These are phyloP conservation scores for Plotosus lineatus DNA, from an alignment of 2,113 vertebrate genomes.

Conservation along the genomic window DNA sequence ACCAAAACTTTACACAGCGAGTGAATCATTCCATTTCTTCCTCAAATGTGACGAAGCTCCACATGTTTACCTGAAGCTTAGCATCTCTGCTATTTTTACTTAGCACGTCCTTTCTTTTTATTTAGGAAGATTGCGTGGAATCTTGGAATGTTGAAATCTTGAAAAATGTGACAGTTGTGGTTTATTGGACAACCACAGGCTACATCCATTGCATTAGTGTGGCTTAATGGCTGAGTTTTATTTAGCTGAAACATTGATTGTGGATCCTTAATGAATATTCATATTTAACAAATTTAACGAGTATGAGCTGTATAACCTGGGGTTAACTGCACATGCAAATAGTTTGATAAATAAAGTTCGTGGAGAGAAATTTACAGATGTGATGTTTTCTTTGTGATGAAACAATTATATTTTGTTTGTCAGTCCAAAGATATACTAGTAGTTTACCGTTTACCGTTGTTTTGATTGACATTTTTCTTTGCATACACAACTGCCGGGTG, in stretches of 20 bases:
- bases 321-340: constrained; percentile 42
- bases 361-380: constrained; percentile 33
- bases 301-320: constrained; percentile 6
- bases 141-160: constrained; percentile 32
- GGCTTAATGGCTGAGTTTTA: constrained; percentile 49
- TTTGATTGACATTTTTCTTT: too few species aligned
- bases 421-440: background rate
- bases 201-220: constrained; percentile 23
- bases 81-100: constrained; percentile 35
- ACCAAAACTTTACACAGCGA: constrained; percentile 23
- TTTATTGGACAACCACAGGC: background rate
- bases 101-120: constrained; percentile 7
- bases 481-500: too few species aligned
- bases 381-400: constrained; percentile 4
- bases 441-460: too few species aligned
- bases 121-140: constrained; percentile 22
- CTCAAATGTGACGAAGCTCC: constrained; percentile 1
- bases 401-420: background rate
- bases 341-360: constrained; percentile 65
- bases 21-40: constrained; percentile 28
- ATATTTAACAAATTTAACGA: constrained; percentile 43
- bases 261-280: constrained; percentile 19
- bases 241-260: constrained; percentile 42
- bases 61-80: constrained; percentile 9
- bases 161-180: constrained; percentile 16